Base-by-base conservation (phyloP, 2,797 vertebrate genomes). In the Diplodus puntazzo region DNA sequence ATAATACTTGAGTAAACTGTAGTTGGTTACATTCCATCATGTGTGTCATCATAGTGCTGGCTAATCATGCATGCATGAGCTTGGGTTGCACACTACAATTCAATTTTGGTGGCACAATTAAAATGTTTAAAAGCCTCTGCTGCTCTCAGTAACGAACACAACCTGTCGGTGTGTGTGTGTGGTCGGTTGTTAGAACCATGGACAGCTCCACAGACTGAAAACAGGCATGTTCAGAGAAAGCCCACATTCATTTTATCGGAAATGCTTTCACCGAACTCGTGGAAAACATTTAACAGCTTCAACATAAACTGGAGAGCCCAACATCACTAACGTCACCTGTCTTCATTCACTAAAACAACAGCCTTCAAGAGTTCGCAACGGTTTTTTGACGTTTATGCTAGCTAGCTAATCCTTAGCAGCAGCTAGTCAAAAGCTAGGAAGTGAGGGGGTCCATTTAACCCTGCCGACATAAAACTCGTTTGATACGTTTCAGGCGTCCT, bases 181-280 rank as follows among this genome's bases (percentile, higher is more conserved):
- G 48, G 42, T 65, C 46, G 30, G 58, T 30, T 21, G 10, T 63
- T 73, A 91, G 93, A 55, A 94, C 94, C 93, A 89, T 72, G 94
- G 94, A 95, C 72, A 95, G 93, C 90, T 85, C 87, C 88, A 59
- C 4, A 7, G 1, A 6, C 2, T 43, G 6, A 43, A n/a, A 1
- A 18, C n/a, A 69, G 17, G 23, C 20, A 12, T n/a, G 18, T 2
- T 11, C 13, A 25, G 12, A 57, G 34, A 59, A 69, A 69, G 30
- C 52, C 39, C 39, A 39, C 39, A 39, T 39, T 39, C 9, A 52
- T 10, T 12, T 20, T 30, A 17, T 39, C 12, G 16, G 9, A 55
- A 43, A 1, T 30, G 8, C 1, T 13, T n/a, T 25, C 12, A 21
- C 5, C 16, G 5, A 42, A 39, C 3, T 21, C 11, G 3, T 53